These are phyloP conservation scores for Caenorhabditis elegans DNA, from an alignment of 1,140 invertebrate genomes.

Conservation along the genomic window WBcel235 BX284602.5:8463501-8464000, in stretches of 20 bases:
- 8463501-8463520: not conserved
- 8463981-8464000: too few species aligned
- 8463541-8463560: slow-evolving; percentile 4
- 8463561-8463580: not conserved
- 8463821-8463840: not conserved
- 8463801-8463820: not conserved
- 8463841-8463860: not conserved
- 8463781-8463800: not conserved
- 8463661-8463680: not conserved
- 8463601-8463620: not conserved
- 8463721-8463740: not conserved
- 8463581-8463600: not conserved
- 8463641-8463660: not conserved
- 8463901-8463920: not conserved
- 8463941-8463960: not conserved
- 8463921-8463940: not conserved
- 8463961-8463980: not conserved
- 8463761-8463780: not conserved
- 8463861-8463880: not conserved
- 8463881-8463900: not conserved
- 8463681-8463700: not conserved
- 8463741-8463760: not conserved
- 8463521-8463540: not conserved
- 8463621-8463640: slow-evolving; percentile 10
- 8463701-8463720: not conserved